Percentiles rank a stretch among this genome's conserved stretches.
Conservation (phyloP, 1,140 invertebrate species). For the Leptopilina clavipes region DNA sequence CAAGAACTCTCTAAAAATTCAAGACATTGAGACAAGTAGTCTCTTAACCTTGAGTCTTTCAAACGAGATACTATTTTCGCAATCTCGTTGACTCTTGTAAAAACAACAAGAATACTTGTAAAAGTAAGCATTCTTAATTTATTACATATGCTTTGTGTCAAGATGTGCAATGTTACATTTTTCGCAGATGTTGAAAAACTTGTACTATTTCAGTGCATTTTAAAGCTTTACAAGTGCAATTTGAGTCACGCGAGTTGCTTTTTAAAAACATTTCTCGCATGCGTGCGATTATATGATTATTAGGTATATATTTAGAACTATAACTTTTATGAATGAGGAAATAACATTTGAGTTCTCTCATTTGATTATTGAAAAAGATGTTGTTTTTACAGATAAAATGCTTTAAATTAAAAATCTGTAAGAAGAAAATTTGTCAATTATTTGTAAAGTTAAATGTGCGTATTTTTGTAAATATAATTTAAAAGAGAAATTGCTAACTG, state of each 20-base stretch:
- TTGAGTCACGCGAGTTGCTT: conserved; percentile 20
- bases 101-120: background rate
- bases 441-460: no score
- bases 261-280: background rate
- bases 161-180: background rate
- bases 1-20: conserved; percentile 10
- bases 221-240: background rate
- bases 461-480: background rate
- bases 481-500: no score
- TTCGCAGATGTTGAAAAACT: background rate
- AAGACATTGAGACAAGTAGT: background rate
- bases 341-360: no score
- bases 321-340: no score
- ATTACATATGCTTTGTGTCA: background rate
- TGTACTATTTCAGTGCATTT: background rate
- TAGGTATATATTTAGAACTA: background rate
- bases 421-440: no score
- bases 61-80: conserved; percentile 13
- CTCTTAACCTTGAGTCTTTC: conserved; percentile 25
- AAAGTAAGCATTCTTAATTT: background rate
- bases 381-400: no score
- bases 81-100: conserved; percentile 14
- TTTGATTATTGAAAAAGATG: no score
- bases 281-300: background rate
- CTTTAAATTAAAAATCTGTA: no score